Percentiles rank a stretch among this genome's conserved stretches.
Evolutionary conservation across 2,797 vertebrate species (phyloP).

Genomic region (Perodicticus potto): DNA sequence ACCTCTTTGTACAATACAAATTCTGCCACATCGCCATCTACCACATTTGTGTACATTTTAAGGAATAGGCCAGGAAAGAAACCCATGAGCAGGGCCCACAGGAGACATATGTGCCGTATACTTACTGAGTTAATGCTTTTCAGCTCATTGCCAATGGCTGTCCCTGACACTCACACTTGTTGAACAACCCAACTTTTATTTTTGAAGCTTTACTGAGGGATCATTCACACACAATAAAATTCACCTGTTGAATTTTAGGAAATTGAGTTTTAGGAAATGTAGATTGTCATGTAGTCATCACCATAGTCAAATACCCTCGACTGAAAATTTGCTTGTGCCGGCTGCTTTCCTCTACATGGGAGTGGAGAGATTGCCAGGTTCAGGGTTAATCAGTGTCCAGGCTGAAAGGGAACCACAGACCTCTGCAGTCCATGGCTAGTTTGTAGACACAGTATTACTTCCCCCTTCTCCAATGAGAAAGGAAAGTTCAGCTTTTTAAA

Average conservation of each 20-base stretch:
- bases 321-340: accelerated
- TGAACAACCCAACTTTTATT: not conserved
- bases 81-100: accelerated
- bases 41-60: not conserved
- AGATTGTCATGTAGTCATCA: not conserved
- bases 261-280: not conserved
- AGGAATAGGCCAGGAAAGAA: not conserved
- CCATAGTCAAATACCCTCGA: not conserved
- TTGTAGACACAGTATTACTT: not conserved
- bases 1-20: not conserved
- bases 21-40: not conserved
- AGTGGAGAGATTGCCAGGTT: too few species aligned
- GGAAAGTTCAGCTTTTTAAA: not conserved
- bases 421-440: too few species aligned
- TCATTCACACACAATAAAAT: not conserved
- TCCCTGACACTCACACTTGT: not conserved
- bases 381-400: not conserved
- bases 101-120: accelerated
- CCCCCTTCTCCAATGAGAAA: not conserved
- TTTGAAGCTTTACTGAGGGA: not conserved
- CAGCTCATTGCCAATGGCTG: accelerated
- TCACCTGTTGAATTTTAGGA: not conserved
- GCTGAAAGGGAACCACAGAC: not conserved
- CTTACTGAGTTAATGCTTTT: not conserved
- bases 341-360: not conserved